phyloP scores from a whole-genome alignment of 2,888 invertebrate species.

The Neocrepidodera transversa region DNA sequence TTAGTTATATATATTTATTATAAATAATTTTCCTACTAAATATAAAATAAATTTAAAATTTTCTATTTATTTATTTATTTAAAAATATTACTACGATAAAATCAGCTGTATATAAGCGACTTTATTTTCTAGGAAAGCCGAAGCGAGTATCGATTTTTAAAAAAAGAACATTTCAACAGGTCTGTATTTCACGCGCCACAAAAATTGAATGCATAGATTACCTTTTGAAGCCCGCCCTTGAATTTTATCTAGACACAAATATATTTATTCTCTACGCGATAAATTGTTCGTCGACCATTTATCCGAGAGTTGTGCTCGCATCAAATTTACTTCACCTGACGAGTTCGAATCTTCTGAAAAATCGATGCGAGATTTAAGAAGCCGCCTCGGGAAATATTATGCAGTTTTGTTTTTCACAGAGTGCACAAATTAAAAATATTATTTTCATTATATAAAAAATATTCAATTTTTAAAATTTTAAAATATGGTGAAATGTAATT shows the following conservation, averaged over 20 bases:
- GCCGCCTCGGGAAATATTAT: neutral
- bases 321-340: constrained; percentile 6
- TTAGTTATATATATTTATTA: no score
- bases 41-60: no score
- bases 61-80: no score
- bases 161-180: constrained; percentile 3
- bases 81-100: no score
- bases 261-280: constrained; percentile 1
- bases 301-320: neutral
- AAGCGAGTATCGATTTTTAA: neutral
- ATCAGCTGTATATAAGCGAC: no score
- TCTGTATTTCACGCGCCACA: constrained; percentile 3
- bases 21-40: no score
- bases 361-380: constrained; percentile 3
- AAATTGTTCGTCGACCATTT: neutral
- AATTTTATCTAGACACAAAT: constrained; percentile 5
- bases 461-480: no score
- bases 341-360: constrained; percentile 4
- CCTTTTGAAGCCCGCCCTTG: constrained; percentile 1
- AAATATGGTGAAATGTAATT: no score
- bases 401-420: no score
- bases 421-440: no score
- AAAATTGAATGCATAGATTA: constrained; percentile 5
- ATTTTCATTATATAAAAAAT: no score
- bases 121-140: no score